These are phyloP conservation scores for Nephrocerus scutellatus DNA, from an alignment of 2,888 invertebrate species.

Conservation along the genomic window DNA sequence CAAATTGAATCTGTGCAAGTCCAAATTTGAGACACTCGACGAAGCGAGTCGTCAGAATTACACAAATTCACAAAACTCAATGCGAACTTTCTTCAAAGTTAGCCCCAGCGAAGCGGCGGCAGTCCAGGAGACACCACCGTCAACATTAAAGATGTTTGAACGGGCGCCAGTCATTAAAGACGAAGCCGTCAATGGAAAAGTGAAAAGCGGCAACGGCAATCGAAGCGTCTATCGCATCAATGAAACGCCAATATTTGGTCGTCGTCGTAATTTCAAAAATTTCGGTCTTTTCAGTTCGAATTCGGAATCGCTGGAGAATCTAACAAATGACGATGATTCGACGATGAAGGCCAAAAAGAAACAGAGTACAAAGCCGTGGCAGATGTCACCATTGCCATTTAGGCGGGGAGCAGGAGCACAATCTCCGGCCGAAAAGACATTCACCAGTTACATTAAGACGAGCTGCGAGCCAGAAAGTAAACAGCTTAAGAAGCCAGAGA, in stretches of 20 bases:
- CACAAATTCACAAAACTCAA: slow-evolving; percentile 40
- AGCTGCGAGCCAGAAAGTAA: too few relatives aligned
- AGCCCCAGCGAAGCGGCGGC: slow-evolving; percentile 20
- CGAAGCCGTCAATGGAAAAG: slow-evolving; percentile 16
- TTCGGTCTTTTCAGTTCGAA: slow-evolving; percentile 31
- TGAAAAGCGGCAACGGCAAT: slow-evolving; percentile 24
- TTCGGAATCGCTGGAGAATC: slow-evolving; percentile 41
- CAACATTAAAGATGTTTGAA: slow-evolving; percentile 38
- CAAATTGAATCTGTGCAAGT: slow-evolving; percentile 43
- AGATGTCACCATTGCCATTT: too few relatives aligned
- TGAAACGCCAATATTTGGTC: slow-evolving; percentile 45
- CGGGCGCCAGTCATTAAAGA: slow-evolving; percentile 18
- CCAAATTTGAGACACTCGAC: slow-evolving; percentile 43
- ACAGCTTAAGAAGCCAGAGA: too few relatives aligned
- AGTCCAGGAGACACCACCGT: slow-evolving; percentile 30
- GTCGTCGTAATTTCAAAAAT: slow-evolving; percentile 28
- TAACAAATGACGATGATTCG: slow-evolving; percentile 23
- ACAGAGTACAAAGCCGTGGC: too few relatives aligned
- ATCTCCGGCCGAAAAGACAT: too few relatives aligned
- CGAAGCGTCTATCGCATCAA: slow-evolving; percentile 38
- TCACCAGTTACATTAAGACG: too few relatives aligned
- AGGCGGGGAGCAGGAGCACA: too few relatives aligned
- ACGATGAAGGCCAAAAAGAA: slow-evolving; percentile 9
- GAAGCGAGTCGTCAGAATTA: slow-evolving; percentile 40
- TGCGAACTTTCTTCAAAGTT: slow-evolving; percentile 41